Conservation (phyloP, 1,140 invertebrate genomes). For the Subanguina moxae region DNA sequence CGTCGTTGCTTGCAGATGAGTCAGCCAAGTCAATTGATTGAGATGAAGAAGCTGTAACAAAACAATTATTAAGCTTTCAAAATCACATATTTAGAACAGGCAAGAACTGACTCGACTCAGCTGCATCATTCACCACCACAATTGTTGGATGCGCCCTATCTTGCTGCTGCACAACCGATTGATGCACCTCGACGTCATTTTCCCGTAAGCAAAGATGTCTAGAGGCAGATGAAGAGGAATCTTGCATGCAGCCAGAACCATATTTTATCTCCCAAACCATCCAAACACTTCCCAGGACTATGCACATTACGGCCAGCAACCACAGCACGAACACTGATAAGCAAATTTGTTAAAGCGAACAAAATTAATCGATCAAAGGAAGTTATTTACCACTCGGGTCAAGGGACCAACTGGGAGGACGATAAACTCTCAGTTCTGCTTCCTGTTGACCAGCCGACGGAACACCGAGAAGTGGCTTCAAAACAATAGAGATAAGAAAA, state of each 20-base stretch:
- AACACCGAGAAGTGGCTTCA: slow-evolving; percentile 2
- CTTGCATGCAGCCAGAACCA: slow-evolving; percentile 3
- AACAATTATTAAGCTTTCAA: too few species aligned
- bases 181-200: slow-evolving; percentile 8
- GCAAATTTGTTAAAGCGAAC: too few species aligned
- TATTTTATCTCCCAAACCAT: slow-evolving; percentile 7
- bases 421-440: slow-evolving; percentile 41
- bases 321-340: slow-evolving; percentile 32
- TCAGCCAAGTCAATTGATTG: neutral
- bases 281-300: slow-evolving; percentile 35
- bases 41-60: too few species aligned
- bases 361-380: too few species aligned
- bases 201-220: slow-evolving; percentile 6
- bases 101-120: too few species aligned
- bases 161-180: neutral
- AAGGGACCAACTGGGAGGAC: slow-evolving; percentile 32
- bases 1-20: neutral
- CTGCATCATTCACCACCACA: too few species aligned
- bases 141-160: too few species aligned
- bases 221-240: neutral
- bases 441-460: slow-evolving; percentile 11
- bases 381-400: slow-evolving; percentile 17
- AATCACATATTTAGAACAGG: too few species aligned
- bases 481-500: neutral
- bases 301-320: slow-evolving; percentile 40